Percentiles rank a stretch among this genome's conserved stretches.
Conservation (phyloP, 2,113 vertebrate species). For the Ictalurus furcatus region DNA sequence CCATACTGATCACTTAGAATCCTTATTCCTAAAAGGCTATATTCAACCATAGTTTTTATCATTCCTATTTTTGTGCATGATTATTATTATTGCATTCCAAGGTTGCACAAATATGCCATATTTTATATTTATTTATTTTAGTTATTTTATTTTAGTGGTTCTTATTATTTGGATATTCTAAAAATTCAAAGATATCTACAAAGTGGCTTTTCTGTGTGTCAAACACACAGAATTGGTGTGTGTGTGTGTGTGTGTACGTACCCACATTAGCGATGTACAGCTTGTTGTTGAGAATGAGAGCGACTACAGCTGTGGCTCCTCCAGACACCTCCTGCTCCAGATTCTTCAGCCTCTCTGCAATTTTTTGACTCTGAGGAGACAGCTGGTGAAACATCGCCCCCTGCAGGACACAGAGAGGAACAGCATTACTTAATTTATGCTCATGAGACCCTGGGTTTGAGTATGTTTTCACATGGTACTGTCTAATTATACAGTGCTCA, state of each 20-base stretch:
- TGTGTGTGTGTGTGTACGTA: conserved; percentile 64
- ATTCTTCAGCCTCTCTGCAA: conserved; percentile 84
- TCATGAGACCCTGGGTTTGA: neutral
- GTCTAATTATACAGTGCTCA: neutral
- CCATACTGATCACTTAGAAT: no score
- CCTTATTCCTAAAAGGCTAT: neutral
- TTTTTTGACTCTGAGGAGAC: conserved; percentile 87
- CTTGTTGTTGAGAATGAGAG: conserved; percentile 90
- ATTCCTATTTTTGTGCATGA: neutral
- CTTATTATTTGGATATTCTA: neutral
- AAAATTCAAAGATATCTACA: neutral
- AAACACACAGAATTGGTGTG: neutral
- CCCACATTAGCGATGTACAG: conserved; percentile 94
- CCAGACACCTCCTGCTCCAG: conserved; percentile 93
- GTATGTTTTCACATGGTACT: neutral
- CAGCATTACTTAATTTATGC: neutral
- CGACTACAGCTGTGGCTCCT: conserved; percentile 91
- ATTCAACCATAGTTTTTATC: neutral
- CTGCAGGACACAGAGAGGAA: conserved; percentile 59
- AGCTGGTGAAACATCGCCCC: conserved; percentile 83
- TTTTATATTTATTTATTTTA: no score
- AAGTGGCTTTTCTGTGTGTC: neutral
- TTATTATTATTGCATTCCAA: neutral
- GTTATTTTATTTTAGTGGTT: neutral
- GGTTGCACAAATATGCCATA: neutral